Evolutionary conservation across 64 coral and sea anemone genomes (phyloP).

Genomic region (Montipora capricornis): DNA sequence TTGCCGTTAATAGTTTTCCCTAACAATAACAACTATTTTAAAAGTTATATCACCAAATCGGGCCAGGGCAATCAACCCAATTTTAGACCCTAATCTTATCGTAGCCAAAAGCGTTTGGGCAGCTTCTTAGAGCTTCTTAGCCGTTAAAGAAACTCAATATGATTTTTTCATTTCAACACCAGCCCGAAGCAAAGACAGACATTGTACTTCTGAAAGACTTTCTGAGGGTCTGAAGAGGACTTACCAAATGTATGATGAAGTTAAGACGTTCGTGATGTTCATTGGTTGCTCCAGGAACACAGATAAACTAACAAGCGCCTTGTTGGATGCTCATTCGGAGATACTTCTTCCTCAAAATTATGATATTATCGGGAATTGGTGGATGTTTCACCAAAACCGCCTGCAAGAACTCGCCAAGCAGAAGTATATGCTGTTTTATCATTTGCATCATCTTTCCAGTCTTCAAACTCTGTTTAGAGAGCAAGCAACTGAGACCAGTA

Average conservation of each 20-base stretch:
- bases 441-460: slow-evolving; percentile 33
- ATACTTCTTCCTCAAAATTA: slow-evolving; percentile 27
- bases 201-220: slow-evolving; percentile 5
- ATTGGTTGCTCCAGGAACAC: not conserved
- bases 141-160: not conserved
- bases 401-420: not conserved
- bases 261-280: slow-evolving; percentile 23
- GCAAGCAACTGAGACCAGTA: not conserved
- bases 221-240: not conserved
- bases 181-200: not conserved
- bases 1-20: too few species aligned
- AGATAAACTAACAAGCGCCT: slow-evolving; percentile 1
- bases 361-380: slow-evolving; percentile 40
- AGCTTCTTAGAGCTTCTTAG: too few species aligned
- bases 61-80: too few species aligned
- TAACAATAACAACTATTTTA: too few species aligned
- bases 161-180: not conserved
- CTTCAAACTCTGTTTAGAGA: slow-evolving; percentile 21
- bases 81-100: too few species aligned
- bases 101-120: too few species aligned
- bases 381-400: not conserved
- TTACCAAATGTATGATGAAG: slow-evolving; percentile 9
- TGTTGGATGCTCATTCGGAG: slow-evolving; percentile 20
- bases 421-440: slow-evolving; percentile 29
- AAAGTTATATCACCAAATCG: too few species aligned